Evolutionary conservation across 2,113 vertebrate species (phyloP).

Genomic region (Tetrax tetrax): DNA sequence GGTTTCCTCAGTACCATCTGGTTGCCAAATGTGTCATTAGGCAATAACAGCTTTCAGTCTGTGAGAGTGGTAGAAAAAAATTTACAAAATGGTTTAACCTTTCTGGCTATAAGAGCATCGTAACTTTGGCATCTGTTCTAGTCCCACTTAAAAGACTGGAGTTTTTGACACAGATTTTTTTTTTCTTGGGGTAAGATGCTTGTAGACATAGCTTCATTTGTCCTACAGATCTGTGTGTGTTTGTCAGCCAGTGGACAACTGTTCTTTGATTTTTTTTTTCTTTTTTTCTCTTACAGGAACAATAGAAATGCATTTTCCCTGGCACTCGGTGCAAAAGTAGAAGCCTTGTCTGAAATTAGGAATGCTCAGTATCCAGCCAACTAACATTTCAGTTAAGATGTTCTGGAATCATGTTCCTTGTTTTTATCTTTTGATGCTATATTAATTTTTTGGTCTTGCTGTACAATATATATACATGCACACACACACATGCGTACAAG

Average conservation of each 20-base stretch:
- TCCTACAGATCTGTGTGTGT: background rate
- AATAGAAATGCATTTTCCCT: background rate
- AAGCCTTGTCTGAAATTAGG: background rate
- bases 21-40: background rate
- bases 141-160: background rate
- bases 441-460: background rate
- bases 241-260: background rate
- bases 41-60: background rate
- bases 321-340: background rate
- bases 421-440: background rate
- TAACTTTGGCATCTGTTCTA: background rate
- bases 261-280: background rate
- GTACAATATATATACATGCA: background rate
- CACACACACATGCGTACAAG: background rate
- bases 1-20: background rate
- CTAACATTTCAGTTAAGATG: background rate
- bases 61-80: background rate
- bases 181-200: background rate
- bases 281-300: background rate
- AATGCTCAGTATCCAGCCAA: background rate
- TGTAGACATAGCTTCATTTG: background rate
- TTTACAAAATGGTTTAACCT: background rate
- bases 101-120: background rate
- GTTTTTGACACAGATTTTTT: background rate
- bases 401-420: background rate